These are phyloP conservation scores for Gasterosteus aculeatus DNA, from an alignment of 2,113 vertebrate genomes.

Conservation along the genomic window DNA sequence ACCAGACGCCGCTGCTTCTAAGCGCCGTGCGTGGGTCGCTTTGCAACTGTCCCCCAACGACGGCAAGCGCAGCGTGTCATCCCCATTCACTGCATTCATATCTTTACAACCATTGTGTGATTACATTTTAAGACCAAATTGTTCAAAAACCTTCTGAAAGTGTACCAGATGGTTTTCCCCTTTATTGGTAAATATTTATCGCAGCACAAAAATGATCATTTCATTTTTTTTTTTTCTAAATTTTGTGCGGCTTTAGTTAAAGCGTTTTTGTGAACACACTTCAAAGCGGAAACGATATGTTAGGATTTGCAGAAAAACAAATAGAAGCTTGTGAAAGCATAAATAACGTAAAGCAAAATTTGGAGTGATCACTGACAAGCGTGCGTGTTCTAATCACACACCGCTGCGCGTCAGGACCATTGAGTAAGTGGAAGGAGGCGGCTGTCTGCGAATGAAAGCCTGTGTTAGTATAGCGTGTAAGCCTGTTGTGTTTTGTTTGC, in stretches of 20 bases:
- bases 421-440: conserved; percentile 22
- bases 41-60: too few relatives aligned
- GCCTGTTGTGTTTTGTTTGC: conserved; percentile 60
- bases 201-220: neutral
- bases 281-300: neutral
- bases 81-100: neutral
- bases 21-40: too few relatives aligned
- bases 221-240: neutral
- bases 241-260: neutral
- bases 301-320: neutral
- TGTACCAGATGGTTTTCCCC: neutral
- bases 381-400: conserved; percentile 16
- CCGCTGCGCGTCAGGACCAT: neutral
- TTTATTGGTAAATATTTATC: neutral
- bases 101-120: neutral
- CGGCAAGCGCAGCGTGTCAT: neutral
- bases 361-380: neutral
- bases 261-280: neutral
- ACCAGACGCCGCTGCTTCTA: too few relatives aligned
- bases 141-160: neutral
- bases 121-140: neutral
- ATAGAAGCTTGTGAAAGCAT: neutral
- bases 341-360: neutral
- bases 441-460: conserved; percentile 45
- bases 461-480: conserved; percentile 49